Evolutionary conservation across 2,888 invertebrate species (phyloP).

Genomic region (Acrobeloides nanus): DNA sequence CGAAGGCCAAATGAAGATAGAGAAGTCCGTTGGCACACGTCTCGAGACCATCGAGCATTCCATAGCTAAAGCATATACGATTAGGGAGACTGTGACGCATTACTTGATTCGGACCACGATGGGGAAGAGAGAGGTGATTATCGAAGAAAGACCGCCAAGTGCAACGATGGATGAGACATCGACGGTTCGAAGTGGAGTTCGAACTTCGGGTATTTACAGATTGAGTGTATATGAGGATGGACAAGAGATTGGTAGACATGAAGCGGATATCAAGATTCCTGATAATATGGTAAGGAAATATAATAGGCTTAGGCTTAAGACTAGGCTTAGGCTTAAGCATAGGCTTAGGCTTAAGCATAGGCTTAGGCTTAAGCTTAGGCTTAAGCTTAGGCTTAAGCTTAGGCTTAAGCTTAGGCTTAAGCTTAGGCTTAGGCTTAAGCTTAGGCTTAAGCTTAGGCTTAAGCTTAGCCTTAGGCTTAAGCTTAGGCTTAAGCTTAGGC

Average conservation of each 20-base stretch:
- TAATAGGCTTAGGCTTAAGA: no score
- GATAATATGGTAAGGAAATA: conserved; percentile 35
- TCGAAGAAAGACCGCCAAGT: conserved; percentile 16
- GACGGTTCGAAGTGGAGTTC: conserved; percentile 18
- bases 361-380: no score
- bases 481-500: no score
- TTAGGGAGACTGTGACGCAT: conserved; percentile 48
- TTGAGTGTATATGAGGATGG: conserved; percentile 42
- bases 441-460: no score
- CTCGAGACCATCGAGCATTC: conserved; percentile 25
- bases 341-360: no score
- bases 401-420: no score
- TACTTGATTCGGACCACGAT: conserved; percentile 49
- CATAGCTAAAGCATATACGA: conserved; percentile 41
- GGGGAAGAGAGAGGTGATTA: conserved; percentile 25
- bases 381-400: no score
- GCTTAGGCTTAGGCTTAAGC: no score
- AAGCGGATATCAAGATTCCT: conserved; percentile 44
- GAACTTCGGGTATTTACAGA: conserved; percentile 24
- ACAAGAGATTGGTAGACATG: conserved; percentile 42
- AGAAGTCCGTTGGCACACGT: conserved; percentile 37
- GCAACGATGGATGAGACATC: conserved; percentile 12
- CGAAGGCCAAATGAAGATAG: conserved; percentile 50
- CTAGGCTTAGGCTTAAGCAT: no score
- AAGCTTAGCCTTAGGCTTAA: no score